Base-by-base conservation (phyloP, 2,797 vertebrate genomes). In the Stomatorhinus walkeri region DNA sequence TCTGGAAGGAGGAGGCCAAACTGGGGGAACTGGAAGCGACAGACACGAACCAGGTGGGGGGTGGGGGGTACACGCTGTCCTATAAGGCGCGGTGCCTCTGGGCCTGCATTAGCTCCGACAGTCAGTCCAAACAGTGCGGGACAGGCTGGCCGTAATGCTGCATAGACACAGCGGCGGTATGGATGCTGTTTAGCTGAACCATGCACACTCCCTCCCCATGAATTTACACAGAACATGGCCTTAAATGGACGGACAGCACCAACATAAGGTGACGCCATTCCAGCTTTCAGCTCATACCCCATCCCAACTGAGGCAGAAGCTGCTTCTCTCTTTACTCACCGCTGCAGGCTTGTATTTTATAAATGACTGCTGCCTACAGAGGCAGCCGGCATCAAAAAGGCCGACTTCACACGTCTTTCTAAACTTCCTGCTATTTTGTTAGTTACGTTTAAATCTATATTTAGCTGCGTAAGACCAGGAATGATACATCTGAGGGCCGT, bases 21-120 rank as follows among this genome's bases (percentile, higher is more conserved):
- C 12, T 36, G 49, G 48, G 28, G 51, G 48, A 8, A 5, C 84
- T 54, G 51, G 36, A 86, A 56, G 84, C 1, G 24, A 12, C 49
- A 86, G 84, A 86, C 24, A 54, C 61, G 90, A 90, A 85, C 89
- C 46, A 64, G 43, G 52, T 24, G 90, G 19, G 51, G n/a, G 12
- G 0, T 5, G 48, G 2, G 46, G 48, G 49, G 22, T 4, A 19
- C 16, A 52, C 49, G 8, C 59, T 56, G 46, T 85, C 52, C 86
- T 68, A 87, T 10, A 48, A 56, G 81, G 24, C 40, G 32, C 7
- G 32, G 59, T 22, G n/a, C 48, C 87, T 56, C 43, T 46, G 56
- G 12, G 36, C 32, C 51, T 56, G 43, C 32, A 14, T 32, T 68
- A 36, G 48, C 59, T 88, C 81, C 3, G 79, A 43, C 12, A n/a